Evolutionary conservation across 2,888 invertebrate genomes (phyloP), one percentile per base, ranked within the genome.

Genomic region (Thyatira batis): DNA sequence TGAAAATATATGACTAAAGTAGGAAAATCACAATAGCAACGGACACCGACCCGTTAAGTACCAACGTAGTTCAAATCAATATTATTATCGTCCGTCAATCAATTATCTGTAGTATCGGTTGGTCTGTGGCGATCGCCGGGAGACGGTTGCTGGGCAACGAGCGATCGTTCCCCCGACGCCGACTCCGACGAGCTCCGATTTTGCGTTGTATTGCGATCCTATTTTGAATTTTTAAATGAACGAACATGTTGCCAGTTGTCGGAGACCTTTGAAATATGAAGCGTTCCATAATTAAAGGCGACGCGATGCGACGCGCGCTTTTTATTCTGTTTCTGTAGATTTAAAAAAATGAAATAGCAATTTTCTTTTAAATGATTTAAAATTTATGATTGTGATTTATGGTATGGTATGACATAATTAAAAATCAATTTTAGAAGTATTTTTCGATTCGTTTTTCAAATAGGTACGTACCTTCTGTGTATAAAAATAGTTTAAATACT

Each of bases 71-170:
- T 60, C 49, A 27, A 58, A 65, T 62, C 61, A 66, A 71, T n/a
- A n/a, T 67, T 58, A 71, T 55, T 60, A 57, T 48, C 20, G 25
- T n/a, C 25, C 28, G 39, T 39, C 13, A 39, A 61, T 65, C 55
- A 65, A 60, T 65, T 62, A 58, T 54, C 64, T 61, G 61, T 56
- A 57, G 39, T 45, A 30, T 51, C 50, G 33, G 49, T 51, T 52
- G 33, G 46, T 61, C 65, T 65, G 61, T 60, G 63, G 54, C 23
- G 51, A 65, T 67, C 65, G 62, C 71, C 67, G 65, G 64, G 80
- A 70, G 76, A 73, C 69, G 64, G 84, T 84, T 82, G 84, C 84
- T 74, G 77, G 69, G 84, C 82, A 76, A 84, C 84, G 62, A 50
- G 54, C 76, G 79, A 79, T 81, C 82, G 80, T 73, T 78, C 72